Evolutionary conservation across 2,113 vertebrate genomes (phyloP).

Genomic region (Chitala chitala): DNA sequence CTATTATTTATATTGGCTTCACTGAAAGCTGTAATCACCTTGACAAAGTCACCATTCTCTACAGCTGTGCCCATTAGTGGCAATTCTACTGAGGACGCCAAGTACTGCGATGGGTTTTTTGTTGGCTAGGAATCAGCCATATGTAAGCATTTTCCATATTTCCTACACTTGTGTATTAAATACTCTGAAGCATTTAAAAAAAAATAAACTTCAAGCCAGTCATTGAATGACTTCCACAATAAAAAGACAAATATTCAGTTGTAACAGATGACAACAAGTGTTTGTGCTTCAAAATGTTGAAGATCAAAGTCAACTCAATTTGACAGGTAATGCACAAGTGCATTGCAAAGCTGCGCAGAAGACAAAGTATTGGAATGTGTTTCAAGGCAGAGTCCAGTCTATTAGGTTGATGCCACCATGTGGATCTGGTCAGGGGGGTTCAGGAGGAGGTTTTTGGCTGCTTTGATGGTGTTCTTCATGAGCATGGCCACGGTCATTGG

Average conservation of each 20-base stretch:
- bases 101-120: not conserved
- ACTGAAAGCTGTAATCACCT: no score
- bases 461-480: constrained; percentile 97
- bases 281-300: constrained; percentile 13
- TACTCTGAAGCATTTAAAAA: not conserved
- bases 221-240: not conserved
- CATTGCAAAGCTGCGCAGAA: constrained; percentile 15
- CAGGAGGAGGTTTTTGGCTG: constrained; percentile 81
- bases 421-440: constrained; percentile 61
- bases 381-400: not conserved
- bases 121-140: no score
- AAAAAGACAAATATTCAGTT: constrained; percentile 11
- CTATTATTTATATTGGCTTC: no score
- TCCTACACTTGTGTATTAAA: constrained; percentile 4
- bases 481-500: constrained; percentile 98
- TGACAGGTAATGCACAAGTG: constrained; percentile 26
- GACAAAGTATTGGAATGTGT: constrained; percentile 50
- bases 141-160: no score
- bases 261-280: constrained; percentile 25
- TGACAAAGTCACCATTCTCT: no score
- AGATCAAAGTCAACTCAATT: constrained; percentile 42
- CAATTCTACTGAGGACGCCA: no score
- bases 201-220: constrained; percentile 1
- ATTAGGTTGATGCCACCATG: constrained; percentile 62
- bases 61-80: no score